Conservation (phyloP, 2,797 vertebrate species). For the Bufotes viridis region DNA sequence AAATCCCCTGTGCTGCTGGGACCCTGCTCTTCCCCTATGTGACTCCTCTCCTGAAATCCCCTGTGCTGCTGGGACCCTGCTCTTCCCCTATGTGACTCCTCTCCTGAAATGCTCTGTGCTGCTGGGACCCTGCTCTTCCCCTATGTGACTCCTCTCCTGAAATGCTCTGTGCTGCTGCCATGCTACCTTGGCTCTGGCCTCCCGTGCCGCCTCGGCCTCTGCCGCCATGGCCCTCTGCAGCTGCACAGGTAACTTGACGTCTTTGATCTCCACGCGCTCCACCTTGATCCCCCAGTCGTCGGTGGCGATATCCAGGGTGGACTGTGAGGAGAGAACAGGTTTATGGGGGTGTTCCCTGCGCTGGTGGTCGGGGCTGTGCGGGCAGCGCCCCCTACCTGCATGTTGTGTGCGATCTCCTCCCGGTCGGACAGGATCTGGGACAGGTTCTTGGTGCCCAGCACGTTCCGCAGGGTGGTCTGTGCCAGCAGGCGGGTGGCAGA, state of each 20-base stretch:
- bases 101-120: background rate
- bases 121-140: background rate
- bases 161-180: background rate
- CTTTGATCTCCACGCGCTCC: constrained; percentile 97
- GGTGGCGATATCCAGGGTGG: constrained; percentile 87
- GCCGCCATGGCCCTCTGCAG: constrained; percentile 98
- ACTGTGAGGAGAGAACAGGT: constrained; percentile 69
- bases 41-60: too few relatives aligned
- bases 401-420: constrained; percentile 93
- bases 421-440: constrained; percentile 94
- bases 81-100: too few relatives aligned
- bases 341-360: too few relatives aligned
- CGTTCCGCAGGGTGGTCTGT: constrained; percentile 93
- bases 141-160: too few relatives aligned
- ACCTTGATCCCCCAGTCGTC: constrained; percentile 97
- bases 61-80: too few relatives aligned
- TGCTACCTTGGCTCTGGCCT: constrained; percentile 92
- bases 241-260: constrained; percentile 92
- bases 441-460: constrained; percentile 94
- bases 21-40: too few relatives aligned
- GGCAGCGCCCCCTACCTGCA: constrained; percentile 82
- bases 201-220: constrained; percentile 91
- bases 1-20: too few relatives aligned
- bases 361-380: background rate
- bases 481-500: constrained; percentile 91